phyloP scores from a whole-genome alignment of 2,113 vertebrate genomes.

The Rutilus rutilus region DNA sequence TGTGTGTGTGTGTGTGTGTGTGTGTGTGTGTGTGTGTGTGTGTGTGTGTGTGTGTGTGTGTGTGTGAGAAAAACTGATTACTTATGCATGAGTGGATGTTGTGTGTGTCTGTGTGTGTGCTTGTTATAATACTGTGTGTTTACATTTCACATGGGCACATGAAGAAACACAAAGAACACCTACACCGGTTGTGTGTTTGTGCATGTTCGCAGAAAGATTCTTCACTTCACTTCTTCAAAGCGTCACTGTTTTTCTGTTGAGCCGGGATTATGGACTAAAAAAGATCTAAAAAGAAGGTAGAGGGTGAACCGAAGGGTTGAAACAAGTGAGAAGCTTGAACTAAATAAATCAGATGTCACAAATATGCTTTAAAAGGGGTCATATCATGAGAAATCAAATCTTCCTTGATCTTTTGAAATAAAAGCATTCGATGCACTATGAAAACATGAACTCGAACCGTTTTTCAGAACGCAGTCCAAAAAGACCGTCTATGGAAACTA shows the following conservation, averaged over 20 bases:
- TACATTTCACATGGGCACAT: constrained; percentile 42
- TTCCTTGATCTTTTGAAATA: not conserved
- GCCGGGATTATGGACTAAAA: constrained; percentile 30
- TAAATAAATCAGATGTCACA: constrained; percentile 7
- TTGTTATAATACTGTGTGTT: constrained; percentile 39
- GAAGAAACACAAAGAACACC: constrained; percentile 40
- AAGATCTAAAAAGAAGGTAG: not conserved
- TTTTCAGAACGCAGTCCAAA: not conserved
- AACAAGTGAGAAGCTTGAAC: not conserved
- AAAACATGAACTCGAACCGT: not conserved
- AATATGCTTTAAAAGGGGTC: constrained; percentile 4
- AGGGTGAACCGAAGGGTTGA: not conserved
- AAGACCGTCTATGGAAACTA: not conserved
- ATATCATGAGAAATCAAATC: not conserved
- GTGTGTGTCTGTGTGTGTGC: constrained; percentile 20
- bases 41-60: not conserved
- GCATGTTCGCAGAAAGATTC: constrained; percentile 19
- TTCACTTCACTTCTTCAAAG: constrained; percentile 26
- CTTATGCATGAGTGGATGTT: not conserved
- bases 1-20: too few species aligned
- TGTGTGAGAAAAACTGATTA: not conserved
- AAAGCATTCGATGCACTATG: not conserved
- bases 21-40: not conserved
- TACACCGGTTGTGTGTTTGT: constrained; percentile 35
- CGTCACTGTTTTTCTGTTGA: constrained; percentile 27